phyloP scores from a whole-genome alignment of 2,797 vertebrate species.

The Sebastolobus alascanus region DNA sequence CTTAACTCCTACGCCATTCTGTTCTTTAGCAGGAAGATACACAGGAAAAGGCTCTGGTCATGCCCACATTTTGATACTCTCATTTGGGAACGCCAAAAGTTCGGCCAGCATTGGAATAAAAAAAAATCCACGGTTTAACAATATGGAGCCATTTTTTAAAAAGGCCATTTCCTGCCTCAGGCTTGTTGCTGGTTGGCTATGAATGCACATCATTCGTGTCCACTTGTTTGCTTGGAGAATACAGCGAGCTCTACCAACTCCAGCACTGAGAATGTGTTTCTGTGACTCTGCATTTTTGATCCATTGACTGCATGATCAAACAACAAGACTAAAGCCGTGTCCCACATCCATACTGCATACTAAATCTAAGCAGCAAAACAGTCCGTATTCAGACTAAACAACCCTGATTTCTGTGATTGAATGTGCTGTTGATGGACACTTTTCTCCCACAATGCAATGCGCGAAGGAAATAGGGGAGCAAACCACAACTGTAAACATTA shows the following conservation, averaged over 20 bases:
- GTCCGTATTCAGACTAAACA: neutral
- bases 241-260: constrained; percentile 1
- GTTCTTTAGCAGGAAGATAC: constrained; percentile 36
- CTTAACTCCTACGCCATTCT: constrained; percentile 53
- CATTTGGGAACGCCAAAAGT: constrained; percentile 65
- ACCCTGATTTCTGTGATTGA: neutral
- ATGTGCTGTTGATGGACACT: constrained; percentile 2
- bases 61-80: constrained; percentile 54
- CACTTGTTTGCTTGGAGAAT: constrained; percentile 57
- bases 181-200: constrained; percentile 61
- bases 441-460: neutral
- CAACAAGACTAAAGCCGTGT: constrained; percentile 16
- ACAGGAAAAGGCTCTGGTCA: constrained; percentile 19
- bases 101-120: constrained; percentile 54
- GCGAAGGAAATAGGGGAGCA: neutral
- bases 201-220: constrained; percentile 70
- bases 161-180: constrained; percentile 67
- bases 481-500: neutral
- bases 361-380: constrained; percentile 1
- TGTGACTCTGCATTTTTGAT: constrained; percentile 55
- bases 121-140: constrained; percentile 61
- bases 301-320: constrained; percentile 17
- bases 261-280: constrained; percentile 14
- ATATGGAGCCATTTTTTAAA: constrained; percentile 39
- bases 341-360: constrained; percentile 5